Evolutionary conservation across 2,113 vertebrate genomes (phyloP).

Genomic region (Siniperca knerii): DNA sequence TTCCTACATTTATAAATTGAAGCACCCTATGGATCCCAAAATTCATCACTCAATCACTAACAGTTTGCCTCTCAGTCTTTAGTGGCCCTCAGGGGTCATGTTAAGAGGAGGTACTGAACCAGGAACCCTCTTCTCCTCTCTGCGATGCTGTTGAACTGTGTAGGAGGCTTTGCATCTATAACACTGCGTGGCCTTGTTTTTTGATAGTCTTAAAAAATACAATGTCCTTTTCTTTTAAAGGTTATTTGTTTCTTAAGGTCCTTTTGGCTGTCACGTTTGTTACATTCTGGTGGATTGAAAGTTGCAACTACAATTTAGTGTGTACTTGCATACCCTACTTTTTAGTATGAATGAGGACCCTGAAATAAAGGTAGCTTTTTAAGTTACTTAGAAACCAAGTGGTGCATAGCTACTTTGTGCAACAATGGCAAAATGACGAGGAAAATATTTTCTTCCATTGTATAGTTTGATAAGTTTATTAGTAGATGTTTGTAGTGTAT

Average conservation of each 20-base stretch:
- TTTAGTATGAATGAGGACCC: neutral
- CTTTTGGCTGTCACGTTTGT: neutral
- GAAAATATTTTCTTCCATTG: neutral
- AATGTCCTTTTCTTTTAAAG: neutral
- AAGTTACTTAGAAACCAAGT: neutral
- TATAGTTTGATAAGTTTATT: neutral
- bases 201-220: neutral
- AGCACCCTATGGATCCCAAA: neutral
- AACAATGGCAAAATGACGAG: neutral
- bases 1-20: neutral
- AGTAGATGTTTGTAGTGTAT: no score
- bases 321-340: neutral
- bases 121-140: neutral
- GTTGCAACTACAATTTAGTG: neutral
- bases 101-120: neutral
- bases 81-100: neutral
- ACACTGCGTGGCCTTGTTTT: neutral
- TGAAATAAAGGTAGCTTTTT: neutral
- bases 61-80: neutral
- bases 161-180: neutral
- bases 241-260: neutral
- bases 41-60: neutral
- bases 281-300: no score
- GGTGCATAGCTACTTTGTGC: neutral
- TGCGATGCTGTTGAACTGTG: neutral